A percentile compares a stretch with the other conserved stretches of the same genome.
phyloP scores from a whole-genome alignment of 2,797 vertebrate genomes.

The Delichon dasypus region DNA sequence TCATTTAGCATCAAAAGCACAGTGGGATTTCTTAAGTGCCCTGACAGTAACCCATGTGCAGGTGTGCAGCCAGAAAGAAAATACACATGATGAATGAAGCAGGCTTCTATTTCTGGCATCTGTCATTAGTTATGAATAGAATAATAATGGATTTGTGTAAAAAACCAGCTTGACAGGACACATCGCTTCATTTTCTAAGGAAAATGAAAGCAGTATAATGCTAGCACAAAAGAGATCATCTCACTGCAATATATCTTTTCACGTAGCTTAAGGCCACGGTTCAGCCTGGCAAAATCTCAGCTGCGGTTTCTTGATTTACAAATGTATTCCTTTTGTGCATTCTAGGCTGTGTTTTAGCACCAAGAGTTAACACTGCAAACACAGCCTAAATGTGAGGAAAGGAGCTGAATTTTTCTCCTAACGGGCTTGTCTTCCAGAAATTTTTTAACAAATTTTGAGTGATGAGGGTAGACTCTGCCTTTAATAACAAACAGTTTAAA shows the following conservation, averaged over 20 bases:
- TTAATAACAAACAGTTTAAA: neutral
- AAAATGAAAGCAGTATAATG: neutral
- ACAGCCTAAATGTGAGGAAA: neutral
- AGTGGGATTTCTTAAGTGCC: neutral
- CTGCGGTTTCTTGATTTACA: neutral
- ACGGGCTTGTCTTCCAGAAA: neutral
- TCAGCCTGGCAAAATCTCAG: neutral
- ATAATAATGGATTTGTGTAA: neutral
- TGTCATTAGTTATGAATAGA: constrained; percentile 2
- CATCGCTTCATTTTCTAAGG: neutral
- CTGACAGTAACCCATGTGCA: neutral
- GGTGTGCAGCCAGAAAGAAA: neutral
- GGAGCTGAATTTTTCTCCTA: neutral
- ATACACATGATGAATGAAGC: neutral
- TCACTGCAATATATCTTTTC: neutral
- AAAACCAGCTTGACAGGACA: neutral
- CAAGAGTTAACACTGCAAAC: neutral
- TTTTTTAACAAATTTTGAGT: neutral
- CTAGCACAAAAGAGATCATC: neutral
- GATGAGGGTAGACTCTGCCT: neutral
- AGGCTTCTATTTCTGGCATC: neutral
- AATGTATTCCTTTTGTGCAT: neutral
- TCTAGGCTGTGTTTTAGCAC: neutral
- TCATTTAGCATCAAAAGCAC: neutral
- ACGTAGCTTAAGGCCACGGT: neutral